Evolutionary conservation across 2,797 vertebrate species (phyloP).

Genomic region (Geotrypetes seraphini): DNA sequence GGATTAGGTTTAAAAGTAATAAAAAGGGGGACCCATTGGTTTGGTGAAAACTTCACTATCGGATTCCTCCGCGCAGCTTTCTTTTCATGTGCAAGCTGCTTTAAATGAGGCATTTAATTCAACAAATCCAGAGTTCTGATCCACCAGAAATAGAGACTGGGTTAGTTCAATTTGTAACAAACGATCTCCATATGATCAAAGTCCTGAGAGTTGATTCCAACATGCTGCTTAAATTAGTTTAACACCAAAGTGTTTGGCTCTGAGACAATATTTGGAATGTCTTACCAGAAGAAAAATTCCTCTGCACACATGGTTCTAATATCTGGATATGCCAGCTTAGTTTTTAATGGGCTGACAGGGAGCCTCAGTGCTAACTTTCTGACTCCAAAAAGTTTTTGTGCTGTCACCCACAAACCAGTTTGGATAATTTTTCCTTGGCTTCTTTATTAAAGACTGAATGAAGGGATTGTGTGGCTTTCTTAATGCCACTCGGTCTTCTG

Average conservation of each 20-base stretch:
- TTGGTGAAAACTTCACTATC: constrained; percentile 94
- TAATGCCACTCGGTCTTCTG: constrained; percentile 58
- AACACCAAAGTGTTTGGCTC: constrained; percentile 98
- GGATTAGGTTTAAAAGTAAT: constrained; percentile 97
- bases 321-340: constrained; percentile 87
- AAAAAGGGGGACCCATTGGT: constrained; percentile 87
- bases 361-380: constrained; percentile 89
- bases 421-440: constrained; percentile 69
- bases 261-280: constrained; percentile 98
- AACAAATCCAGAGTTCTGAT: constrained; percentile 99
- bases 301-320: constrained; percentile 98
- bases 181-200: constrained; percentile 99
- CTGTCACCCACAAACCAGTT: constrained; percentile 87
- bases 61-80: constrained; percentile 79
- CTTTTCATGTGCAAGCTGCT: constrained; percentile 95
- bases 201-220: constrained; percentile 85
- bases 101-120: constrained; percentile 99
- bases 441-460: constrained; percentile 77
- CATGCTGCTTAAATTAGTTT: constrained; percentile 99
- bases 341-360: constrained; percentile 98
- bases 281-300: constrained; percentile 97
- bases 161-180: constrained; percentile 99
- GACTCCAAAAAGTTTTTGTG: constrained; percentile 86
- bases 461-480: constrained; percentile 72
- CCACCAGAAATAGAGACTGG: constrained; percentile 89